Base-by-base conservation (phyloP, 2,888 invertebrate genomes). In the Rhagophthalmus giganteus region DNA sequence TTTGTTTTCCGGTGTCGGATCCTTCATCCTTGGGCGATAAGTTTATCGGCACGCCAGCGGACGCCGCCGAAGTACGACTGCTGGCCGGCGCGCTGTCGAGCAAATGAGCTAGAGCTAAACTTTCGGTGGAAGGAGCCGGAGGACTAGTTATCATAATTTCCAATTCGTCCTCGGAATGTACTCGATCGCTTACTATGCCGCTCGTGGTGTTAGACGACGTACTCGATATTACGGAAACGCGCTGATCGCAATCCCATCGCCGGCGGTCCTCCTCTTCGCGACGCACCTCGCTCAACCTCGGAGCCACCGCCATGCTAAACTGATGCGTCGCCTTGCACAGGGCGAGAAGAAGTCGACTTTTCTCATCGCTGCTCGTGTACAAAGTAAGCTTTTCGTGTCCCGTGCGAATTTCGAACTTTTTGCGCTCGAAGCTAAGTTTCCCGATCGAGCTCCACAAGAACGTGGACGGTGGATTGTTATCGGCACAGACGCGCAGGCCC, bases 131-230 rank as follows among this genome's bases (percentile, higher is more conserved):
- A 2, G 88, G 88, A n/a, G 90, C 90, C 16, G 88, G 89, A 11
- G 89, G 90, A 34, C 86, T 83, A 60, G 87, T 88, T 52, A 88
- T 88, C 87, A 88, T 87, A 57, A 88, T 90, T 77, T 92, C 92
- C 68, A 93, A 83, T 75, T 94, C 95, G 71, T 95, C 95, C 77
- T 94, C 90, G 44, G 93, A 94, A 72, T 94, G 94, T 45, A 94
- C 93, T 61, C 94, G 85, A 74, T 96, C 96, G 73, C 95, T 94
- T 32, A 95, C 94, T 63, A 96, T 94, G 50, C 96, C 96, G 16
- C 94, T 95, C 13, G 96, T 96, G 27, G 95, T 96, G 70, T 94
- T 95, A n/a, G 94, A 95, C 66, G 94, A 94, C 28, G 94, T 91
- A 66, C 89, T 90, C 51, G 93, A 93, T 69, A 95, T 93, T 16